Base-by-base conservation (phyloP, 2,797 vertebrate species). In the Neomorphus geoffroyi region DNA sequence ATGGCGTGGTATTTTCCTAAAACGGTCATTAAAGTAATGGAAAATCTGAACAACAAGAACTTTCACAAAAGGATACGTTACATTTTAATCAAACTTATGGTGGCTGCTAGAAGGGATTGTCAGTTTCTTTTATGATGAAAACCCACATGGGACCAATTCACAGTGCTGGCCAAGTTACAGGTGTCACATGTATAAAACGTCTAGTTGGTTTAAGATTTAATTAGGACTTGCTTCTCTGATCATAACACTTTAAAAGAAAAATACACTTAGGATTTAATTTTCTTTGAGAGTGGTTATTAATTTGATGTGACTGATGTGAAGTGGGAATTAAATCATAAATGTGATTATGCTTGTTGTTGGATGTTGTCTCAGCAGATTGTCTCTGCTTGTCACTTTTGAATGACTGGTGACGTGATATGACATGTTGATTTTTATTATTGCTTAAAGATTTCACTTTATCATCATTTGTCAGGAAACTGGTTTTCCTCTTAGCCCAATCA, bases 371-470 rank as follows among this genome's bases (percentile, higher is more conserved):
- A 90, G 96, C 91, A 95, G 96, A 94, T 96, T 97, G 96, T 96
- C 97, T 96, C 95, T 91, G 92, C 96, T 92, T 97, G 96, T 98
- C 97, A 97, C 73, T 96, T 96, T 95, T 97, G 97, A 98, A 91
- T 95, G 97, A 97, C 97, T 93, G 88, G 94, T 95, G 92, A 84
- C 6, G 7, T 92, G 93, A 94, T 95, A 92, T 66, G 96, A 92
- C 96, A 96, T 97, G 84, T 97, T 97, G 96, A 97, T 97, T 97
- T 93, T 97, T 96, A 97, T 95, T 97, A 97, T 96, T 97, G 94
- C 95, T 95, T 97, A 97, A 98, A 96, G 97, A 97, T 98, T 96
- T 96, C 97, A 97, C 96, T 98, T 98, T 95, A 98, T 98, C 98
- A 97, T 98, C 94, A 88, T 98, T 97, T 98, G 98, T 98, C 98